Percentiles rank a stretch among this genome's conserved stretches.
These are phyloP conservation scores for Theodoxus fluviatilis DNA, from an alignment of 2,888 invertebrate genomes.

Conservation along the genomic window DNA sequence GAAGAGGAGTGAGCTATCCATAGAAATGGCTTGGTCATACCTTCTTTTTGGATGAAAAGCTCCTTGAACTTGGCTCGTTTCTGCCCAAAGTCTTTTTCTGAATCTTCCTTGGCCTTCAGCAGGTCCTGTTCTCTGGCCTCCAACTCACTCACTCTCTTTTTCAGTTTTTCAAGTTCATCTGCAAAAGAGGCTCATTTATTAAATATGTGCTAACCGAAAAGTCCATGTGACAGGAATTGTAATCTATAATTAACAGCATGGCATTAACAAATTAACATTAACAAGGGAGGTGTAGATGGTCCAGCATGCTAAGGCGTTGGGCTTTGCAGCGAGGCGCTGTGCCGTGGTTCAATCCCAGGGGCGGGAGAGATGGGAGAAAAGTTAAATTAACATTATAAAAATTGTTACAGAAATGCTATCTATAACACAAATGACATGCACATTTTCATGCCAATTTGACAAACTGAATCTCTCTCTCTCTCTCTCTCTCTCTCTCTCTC, in stretches of 20 bases:
- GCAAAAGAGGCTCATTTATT: not conserved
- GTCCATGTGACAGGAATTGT: not conserved
- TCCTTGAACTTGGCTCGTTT: constrained; percentile 94
- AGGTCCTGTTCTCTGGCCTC: constrained; percentile 38
- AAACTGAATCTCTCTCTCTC: not conserved
- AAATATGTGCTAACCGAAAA: not conserved
- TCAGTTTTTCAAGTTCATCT: constrained; percentile 38
- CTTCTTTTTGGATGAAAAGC: constrained; percentile 91
- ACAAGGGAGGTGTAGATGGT: too few relatives aligned
- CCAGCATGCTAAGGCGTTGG: too few relatives aligned
- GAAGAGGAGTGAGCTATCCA: not conserved
- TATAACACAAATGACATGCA: not conserved
- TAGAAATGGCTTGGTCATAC: too few relatives aligned
- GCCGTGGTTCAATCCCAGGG: too few relatives aligned
- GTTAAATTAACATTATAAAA: not conserved
- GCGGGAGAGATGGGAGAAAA: too few relatives aligned
- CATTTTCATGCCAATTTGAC: not conserved
- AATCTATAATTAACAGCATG: not conserved
- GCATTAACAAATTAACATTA: not conserved
- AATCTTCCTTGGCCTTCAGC: constrained; percentile 71
- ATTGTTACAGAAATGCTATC: not conserved
- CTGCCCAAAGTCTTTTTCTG: constrained; percentile 85
- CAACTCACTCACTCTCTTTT: constrained; percentile 37
- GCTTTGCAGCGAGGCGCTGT: too few relatives aligned
- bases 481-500: not conserved